These are phyloP conservation scores for Euglossa dilemma DNA, from an alignment of 1,140 invertebrate species.

Conservation along the genomic window DNA sequence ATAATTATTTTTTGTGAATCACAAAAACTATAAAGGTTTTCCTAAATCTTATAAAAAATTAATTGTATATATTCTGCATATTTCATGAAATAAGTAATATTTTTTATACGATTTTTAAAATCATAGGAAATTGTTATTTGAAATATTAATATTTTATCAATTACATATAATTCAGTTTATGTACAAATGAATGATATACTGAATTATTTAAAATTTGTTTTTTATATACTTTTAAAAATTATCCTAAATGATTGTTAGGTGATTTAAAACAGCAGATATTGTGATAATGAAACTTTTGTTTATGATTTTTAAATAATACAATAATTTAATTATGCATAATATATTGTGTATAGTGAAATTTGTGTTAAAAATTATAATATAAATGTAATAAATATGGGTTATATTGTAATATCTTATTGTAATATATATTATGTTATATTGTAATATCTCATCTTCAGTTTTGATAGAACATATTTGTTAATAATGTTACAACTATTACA, in stretches of 20 bases:
- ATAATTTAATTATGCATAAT: background rate
- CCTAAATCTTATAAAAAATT: background rate
- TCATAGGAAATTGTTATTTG: background rate
- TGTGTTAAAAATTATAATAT: too few relatives aligned
- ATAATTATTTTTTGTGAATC: background rate
- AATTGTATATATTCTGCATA: background rate
- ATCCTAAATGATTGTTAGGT: background rate
- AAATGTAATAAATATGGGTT: background rate
- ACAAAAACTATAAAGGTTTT: background rate
- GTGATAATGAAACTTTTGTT: background rate
- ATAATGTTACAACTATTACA: too few relatives aligned
- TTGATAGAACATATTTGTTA: background rate
- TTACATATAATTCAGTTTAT: background rate
- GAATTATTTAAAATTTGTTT: background rate
- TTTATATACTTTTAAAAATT: background rate
- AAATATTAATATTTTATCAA: background rate
- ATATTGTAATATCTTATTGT: too few relatives aligned
- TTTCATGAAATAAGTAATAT: background rate
- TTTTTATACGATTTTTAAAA: background rate
- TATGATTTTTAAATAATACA: background rate
- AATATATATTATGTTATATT: too few relatives aligned
- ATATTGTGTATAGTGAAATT: too few relatives aligned
- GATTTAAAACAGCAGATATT: background rate
- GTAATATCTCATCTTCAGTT: background rate
- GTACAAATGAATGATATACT: background rate